Conservation (phyloP, 2,113 vertebrate genomes). For the Nyctereutes procyonoides region DNA sequence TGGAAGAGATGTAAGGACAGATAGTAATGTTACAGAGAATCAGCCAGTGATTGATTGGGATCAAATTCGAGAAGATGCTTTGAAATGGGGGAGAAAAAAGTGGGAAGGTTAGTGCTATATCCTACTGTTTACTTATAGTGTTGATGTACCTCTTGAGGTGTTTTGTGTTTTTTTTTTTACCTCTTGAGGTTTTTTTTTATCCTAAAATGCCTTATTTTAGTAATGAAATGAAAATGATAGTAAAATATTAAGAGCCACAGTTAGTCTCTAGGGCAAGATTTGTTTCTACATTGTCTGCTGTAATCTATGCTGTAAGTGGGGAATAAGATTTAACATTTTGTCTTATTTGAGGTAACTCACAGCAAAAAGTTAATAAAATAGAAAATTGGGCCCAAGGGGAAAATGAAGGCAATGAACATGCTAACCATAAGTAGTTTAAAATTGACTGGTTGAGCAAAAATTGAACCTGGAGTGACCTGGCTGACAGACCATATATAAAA, state of each 20-base stretch:
- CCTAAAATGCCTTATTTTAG: not conserved
- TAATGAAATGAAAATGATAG: slow-evolving; percentile 16
- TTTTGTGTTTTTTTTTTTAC: not conserved
- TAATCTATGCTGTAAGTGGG: slow-evolving; percentile 4
- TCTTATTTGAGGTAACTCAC: slow-evolving; percentile 9
- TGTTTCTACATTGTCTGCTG: not conserved
- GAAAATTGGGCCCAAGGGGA: not conserved
- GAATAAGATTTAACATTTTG: not conserved
- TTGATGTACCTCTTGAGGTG: not conserved
- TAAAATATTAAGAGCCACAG: not conserved
- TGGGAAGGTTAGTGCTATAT: slow-evolving; percentile 92
- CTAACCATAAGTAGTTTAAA: not conserved
- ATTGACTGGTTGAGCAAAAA: not conserved
- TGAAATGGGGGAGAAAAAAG: slow-evolving; percentile 92
- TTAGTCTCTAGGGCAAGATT: not conserved
- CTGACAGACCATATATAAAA: not conserved
- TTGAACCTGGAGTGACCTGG: not conserved
- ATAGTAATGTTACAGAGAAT: slow-evolving; percentile 16
- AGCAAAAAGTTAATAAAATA: slow-evolving; percentile 13
- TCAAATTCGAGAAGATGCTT: slow-evolving; percentile 89
- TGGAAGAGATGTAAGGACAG: slow-evolving; percentile 28
- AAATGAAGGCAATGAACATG: not conserved
- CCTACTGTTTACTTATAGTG: not conserved
- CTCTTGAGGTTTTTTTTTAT: not conserved
- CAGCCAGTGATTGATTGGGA: slow-evolving; percentile 90